phyloP scores from a whole-genome alignment of 2,888 invertebrate species.

The Thecocarcelia acutangulata region DNA sequence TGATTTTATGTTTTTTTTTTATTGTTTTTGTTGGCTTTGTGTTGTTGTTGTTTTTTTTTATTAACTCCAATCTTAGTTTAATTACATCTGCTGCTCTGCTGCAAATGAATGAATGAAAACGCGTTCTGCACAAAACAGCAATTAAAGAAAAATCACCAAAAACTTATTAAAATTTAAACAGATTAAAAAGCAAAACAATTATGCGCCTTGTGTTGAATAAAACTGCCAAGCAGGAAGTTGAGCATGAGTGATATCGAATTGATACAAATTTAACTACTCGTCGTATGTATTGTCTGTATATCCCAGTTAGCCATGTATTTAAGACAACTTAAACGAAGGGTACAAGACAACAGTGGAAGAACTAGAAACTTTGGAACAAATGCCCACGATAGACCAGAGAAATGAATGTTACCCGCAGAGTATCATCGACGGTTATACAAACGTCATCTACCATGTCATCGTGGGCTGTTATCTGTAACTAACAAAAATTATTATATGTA shows the following conservation, averaged over 20 bases:
- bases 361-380: no score
- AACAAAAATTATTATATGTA: no score
- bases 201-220: slow-evolving; percentile 18
- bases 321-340: no score
- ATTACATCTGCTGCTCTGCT: slow-evolving; percentile 36
- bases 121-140: slow-evolving; percentile 15
- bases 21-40: neutral
- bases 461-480: no score
- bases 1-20: slow-evolving; percentile 14
- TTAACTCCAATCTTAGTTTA: slow-evolving; percentile 58
- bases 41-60: neutral
- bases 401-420: no score
- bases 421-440: no score
- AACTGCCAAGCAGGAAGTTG: slow-evolving; percentile 62
- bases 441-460: no score
- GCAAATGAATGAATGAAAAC: slow-evolving; percentile 2
- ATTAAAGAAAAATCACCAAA: slow-evolving; percentile 46
- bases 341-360: no score
- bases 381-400: no score
- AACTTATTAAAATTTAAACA: slow-evolving; percentile 30
- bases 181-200: slow-evolving; percentile 36
- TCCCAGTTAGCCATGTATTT: no score
- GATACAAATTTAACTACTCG: slow-evolving; percentile 10
- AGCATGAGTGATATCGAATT: slow-evolving; percentile 44
- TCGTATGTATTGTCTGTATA: no score